Evolutionary conservation across 2,113 vertebrate genomes (phyloP).

Genomic region (Gnathonemus echidnorhynchus): DNA sequence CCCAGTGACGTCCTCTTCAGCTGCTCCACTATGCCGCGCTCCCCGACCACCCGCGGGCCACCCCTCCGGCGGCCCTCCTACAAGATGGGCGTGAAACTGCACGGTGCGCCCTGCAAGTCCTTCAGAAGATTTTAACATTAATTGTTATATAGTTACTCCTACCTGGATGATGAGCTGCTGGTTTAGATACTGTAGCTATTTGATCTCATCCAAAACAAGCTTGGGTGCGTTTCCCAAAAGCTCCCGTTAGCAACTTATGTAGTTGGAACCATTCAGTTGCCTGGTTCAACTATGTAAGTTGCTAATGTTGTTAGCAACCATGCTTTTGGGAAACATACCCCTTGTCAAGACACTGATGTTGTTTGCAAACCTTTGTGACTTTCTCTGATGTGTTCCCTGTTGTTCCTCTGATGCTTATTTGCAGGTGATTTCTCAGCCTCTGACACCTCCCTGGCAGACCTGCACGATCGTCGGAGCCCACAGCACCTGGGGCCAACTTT

Average conservation of each 20-base stretch:
- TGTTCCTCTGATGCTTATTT: not conserved
- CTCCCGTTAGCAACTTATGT: too few relatives aligned
- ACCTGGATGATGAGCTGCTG: not conserved
- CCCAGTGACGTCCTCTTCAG: slow-evolving; percentile 86
- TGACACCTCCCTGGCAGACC: slow-evolving; percentile 93
- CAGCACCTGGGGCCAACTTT: slow-evolving; percentile 82
- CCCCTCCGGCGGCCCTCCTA: slow-evolving; percentile 87
- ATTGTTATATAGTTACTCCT: not conserved
- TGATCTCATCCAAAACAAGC: not conserved
- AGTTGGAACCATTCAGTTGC: too few relatives aligned
- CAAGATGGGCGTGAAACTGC: slow-evolving; percentile 88
- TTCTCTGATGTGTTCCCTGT: not conserved
- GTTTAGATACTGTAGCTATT: not conserved
- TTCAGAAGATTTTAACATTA: not conserved
- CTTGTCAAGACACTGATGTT: not conserved
- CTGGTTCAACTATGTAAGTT: too few relatives aligned
- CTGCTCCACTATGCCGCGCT: slow-evolving; percentile 81
- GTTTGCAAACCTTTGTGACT: not conserved
- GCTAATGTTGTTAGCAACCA: too few relatives aligned
- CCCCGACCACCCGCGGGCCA: slow-evolving; percentile 85
- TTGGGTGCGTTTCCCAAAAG: not conserved
- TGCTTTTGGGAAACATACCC: too few relatives aligned
- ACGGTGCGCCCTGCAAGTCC: slow-evolving; percentile 61
- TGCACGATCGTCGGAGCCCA: slow-evolving; percentile 81
- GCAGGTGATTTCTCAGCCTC: slow-evolving; percentile 93